Conservation (phyloP, 2,888 invertebrate genomes). For the Ormyrus labotus region DNA sequence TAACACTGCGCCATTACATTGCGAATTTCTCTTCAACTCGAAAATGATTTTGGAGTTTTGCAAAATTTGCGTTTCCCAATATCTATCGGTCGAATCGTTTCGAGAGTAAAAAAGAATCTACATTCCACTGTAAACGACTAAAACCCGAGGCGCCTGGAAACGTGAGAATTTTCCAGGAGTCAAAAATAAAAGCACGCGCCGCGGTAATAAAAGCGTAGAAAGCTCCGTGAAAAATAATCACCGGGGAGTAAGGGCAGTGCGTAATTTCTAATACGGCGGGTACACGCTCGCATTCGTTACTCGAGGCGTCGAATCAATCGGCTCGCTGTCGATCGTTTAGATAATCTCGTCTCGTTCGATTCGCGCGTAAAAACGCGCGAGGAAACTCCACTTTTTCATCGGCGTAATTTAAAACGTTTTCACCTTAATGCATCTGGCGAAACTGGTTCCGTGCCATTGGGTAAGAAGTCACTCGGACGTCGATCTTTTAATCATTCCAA, state of each 20-base stretch:
- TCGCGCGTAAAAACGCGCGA: background rate
- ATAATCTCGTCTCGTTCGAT: constrained; percentile 26
- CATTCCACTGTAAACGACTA: background rate
- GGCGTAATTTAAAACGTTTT: constrained; percentile 25
- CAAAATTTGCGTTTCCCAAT: too few relatives aligned
- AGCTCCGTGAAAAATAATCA: too few relatives aligned
- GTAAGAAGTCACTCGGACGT: constrained; percentile 8
- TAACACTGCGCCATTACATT: too few relatives aligned
- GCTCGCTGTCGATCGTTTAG: constrained; percentile 31
- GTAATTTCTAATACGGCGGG: constrained; percentile 15
- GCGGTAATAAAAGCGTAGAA: too few relatives aligned
- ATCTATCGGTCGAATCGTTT: too few relatives aligned
- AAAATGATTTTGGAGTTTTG: too few relatives aligned
- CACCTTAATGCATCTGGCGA: constrained; percentile 23
- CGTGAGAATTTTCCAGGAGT: constrained; percentile 9
- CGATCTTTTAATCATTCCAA: constrained; percentile 25
- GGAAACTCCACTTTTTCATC: background rate
- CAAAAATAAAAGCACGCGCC: background rate
- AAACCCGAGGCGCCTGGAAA: background rate
- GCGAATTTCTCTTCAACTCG: too few relatives aligned
- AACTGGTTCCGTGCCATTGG: constrained; percentile 30
- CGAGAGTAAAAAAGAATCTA: too few relatives aligned
- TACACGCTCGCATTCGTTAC: background rate
- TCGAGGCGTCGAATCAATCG: constrained; percentile 47
- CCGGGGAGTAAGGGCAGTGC: background rate